phyloP scores from a whole-genome alignment of 2,113 vertebrate genomes.

The Myiopsitta monachus region DNA sequence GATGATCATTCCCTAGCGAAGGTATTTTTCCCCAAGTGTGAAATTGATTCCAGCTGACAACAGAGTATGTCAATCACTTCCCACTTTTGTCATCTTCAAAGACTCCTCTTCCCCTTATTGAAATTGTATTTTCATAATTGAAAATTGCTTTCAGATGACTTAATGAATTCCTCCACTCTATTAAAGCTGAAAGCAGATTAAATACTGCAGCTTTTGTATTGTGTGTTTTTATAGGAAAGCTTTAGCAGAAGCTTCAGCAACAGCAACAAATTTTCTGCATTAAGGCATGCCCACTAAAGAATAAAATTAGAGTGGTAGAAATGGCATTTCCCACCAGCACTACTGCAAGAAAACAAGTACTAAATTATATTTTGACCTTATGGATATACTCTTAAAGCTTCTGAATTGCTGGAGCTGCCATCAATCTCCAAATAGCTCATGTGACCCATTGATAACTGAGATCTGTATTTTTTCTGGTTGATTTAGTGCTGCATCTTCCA shows the following conservation, averaged over 20 bases:
- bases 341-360: not conserved
- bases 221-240: not conserved
- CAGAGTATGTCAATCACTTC: conserved; percentile 55
- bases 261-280: conserved; percentile 7
- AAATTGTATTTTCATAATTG: conserved; percentile 69
- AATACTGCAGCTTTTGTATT: conserved; percentile 31
- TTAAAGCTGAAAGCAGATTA: conserved; percentile 37
- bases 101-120: conserved; percentile 45
- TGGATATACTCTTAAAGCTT: not conserved
- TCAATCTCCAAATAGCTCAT: not conserved
- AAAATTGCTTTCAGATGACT: conserved; percentile 63
- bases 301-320: conserved; percentile 16
- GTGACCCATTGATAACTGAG: not conserved
- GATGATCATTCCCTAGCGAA: conserved; percentile 33
- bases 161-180: conserved; percentile 52
- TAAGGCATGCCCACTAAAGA: not conserved
- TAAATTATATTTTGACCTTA: conserved; percentile 17
- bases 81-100: conserved; percentile 63
- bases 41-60: conserved; percentile 66
- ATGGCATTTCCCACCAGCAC: not conserved
- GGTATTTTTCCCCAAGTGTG: conserved; percentile 54
- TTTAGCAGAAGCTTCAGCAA: conserved; percentile 27
- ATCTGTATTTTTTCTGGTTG: conserved; percentile 18
- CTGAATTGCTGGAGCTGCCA: not conserved
- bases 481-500: not conserved